Percentiles rank a stretch among this genome's conserved stretches.
phyloP scores from a whole-genome alignment of 2,797 vertebrate species.

The Strix occidentalis region DNA sequence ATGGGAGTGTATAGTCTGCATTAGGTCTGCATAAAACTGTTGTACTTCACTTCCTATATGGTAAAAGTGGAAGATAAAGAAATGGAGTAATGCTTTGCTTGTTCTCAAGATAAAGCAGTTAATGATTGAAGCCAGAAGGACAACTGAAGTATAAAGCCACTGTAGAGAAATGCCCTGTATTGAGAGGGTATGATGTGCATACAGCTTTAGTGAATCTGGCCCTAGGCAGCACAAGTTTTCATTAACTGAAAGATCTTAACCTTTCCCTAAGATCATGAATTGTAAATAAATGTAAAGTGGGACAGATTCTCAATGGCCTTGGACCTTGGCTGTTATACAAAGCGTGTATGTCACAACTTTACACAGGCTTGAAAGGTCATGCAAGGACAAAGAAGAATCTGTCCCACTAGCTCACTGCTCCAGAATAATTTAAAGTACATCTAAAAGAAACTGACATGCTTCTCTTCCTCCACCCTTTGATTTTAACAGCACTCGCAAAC shows the following conservation, averaged over 20 bases:
- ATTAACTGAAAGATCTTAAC: neutral
- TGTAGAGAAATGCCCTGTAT: neutral
- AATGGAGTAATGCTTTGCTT: neutral
- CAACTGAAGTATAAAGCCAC: neutral
- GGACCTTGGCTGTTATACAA: neutral
- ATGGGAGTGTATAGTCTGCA: neutral
- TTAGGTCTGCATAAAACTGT: neutral
- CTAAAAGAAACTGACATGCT: conserved; percentile 56
- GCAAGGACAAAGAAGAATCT: conserved; percentile 10
- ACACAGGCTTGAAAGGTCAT: neutral
- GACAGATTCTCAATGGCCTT: conserved; percentile 11
- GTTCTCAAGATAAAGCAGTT: neutral
- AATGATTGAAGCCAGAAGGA: neutral
- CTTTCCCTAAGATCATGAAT: neutral
- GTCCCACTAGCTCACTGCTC: conserved; percentile 8
- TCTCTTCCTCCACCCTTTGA: conserved; percentile 50
- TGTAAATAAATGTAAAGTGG: conserved; percentile 13
- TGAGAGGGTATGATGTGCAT: neutral
- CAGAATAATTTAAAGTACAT: neutral
- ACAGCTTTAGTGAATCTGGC: conserved; percentile 52
- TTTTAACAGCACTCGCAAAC: conserved; percentile 94
- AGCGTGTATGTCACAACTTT: neutral
- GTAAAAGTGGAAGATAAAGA: neutral
- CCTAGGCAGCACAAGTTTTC: neutral
- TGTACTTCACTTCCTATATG: neutral